Conservation (phyloP, 1,140 invertebrate species). For the Caenorhabditis remanei region DNA sequence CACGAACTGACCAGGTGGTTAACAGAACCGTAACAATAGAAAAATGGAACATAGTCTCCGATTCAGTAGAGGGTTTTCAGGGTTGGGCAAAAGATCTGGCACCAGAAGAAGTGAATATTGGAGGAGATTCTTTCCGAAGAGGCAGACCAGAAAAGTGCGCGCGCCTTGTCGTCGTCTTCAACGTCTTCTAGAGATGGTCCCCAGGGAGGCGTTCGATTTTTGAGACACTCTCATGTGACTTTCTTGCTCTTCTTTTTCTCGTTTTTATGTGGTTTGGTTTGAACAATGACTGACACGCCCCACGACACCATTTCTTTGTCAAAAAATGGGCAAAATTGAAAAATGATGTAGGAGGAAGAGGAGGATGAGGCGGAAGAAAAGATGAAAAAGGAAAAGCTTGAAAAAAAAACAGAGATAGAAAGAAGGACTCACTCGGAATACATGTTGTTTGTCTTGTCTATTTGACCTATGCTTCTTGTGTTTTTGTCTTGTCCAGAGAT, state of each 20-base stretch:
- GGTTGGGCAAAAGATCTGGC: no score
- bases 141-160: conserved; percentile 22
- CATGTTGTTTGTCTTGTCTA: neutral
- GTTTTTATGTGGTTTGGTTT: conserved; percentile 46
- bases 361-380: neutral
- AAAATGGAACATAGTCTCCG: neutral
- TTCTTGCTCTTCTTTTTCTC: conserved; percentile 32
- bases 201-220: conserved; percentile 47
- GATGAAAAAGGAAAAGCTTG: neutral
- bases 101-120: no score
- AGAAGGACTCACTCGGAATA: conserved; percentile 18
- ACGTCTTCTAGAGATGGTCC: neutral
- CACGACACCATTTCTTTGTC: neutral
- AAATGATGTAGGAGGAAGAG: conserved; percentile 8
- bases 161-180: neutral
- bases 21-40: neutral
- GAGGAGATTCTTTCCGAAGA: neutral
- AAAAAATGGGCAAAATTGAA: neutral
- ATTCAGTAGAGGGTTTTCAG: no score
- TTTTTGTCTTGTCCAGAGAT: no score
- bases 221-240: conserved; percentile 54
- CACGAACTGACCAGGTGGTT: neutral
- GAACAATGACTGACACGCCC: neutral
- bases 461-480: neutral
- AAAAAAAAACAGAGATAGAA: neutral